Evolutionary conservation across 2,888 invertebrate species (phyloP), one percentile per base, ranked within the genome.

Genomic region (Tipula confusa): DNA sequence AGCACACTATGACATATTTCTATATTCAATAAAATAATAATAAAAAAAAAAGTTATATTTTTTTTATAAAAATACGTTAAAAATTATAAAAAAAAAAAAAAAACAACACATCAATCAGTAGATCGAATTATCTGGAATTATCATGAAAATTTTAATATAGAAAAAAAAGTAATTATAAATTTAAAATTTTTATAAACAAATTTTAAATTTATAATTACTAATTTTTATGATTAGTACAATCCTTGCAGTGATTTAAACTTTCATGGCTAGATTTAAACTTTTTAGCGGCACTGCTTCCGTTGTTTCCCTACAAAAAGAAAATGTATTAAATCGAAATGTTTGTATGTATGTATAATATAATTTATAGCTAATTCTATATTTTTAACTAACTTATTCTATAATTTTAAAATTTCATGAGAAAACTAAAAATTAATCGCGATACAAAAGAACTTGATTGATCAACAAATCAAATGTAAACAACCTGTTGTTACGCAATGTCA

Each of bases 211-310:
- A 64, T 64, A 64, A 64, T 64, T 64, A 24, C 24, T 24, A 9
- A n/a, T 64, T 64, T 64, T 64, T 64, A 33, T 2, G 11, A 33
- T 24, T 64, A 11, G 9, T 24, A 11, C 24, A 64, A 18, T 64
- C n/a, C 24, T 64, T 24, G 64, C 64, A 64, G 64, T 24, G 64
- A 18, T 64, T 24, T 13, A 1, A 64, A 64, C 64, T 64, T 24
- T 64, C 64, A 64, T 24, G 24, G 24, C 24, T 24, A 7, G 64
- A n/a, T n/a, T n/a, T n/a, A n/a, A n/a, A 9, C 24, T 64, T 7
- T 64, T 64, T 9, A 64, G 64, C 64, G 64, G 64, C 64, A 64
- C 64, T 64, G 64, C 64, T 64, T 64, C 9, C 64, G 64, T n/a
- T n/a, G n/a, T 24, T 64, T 64, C 64, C 64, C 64, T 64, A 4